Base-by-base conservation (phyloP, 2,888 invertebrate species). In the Epinotia bilunana region DNA sequence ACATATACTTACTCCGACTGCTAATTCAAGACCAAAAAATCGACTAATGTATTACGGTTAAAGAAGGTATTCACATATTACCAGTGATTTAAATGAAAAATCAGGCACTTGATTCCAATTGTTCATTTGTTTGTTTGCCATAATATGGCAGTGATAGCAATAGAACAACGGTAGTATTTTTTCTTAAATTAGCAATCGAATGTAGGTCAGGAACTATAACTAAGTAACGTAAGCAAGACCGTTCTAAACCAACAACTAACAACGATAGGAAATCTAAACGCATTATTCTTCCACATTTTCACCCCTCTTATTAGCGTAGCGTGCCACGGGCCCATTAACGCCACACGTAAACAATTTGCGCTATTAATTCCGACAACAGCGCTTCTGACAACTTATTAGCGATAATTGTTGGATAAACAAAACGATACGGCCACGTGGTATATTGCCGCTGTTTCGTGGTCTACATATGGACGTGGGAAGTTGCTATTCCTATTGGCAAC, bases 291-390 rank as follows among this genome's bases (percentile, higher is more conserved):
- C 43, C 28, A 69, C 69, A 60, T 60, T 39, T 62, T 13, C 57
- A 57, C 23, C 60, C 53, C 70, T n/a, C 39, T 60, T 18, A 72
- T 68, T 68, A 72, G 64, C 75, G 53, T 80, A 58, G 82, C 87
- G 82, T 87, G 87, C 80, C 78, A 28, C 18, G 55, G 58, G 61
- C 63, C 79, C 76, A 85, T 87, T 85, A 84, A 63, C 77, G 16
- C 76, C 74, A 78, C 83, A 82, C 82, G 82, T 80, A 85, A 86
- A 82, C 81, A 82, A 81, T 81, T 78, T 79, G 69, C 69, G 62
- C 79, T 73, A 81, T 82, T 80, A 79, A 79, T 80, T 72, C 79
- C 76, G 80, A 82, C 80, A 72, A 80, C 77, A 57, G 20, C 39
- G 63, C 57, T 57, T 57, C 74, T 57, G 75, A 75, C 75, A 72